Base-by-base conservation (phyloP, 2,888 invertebrate species). In the Koerneria pararmatus region DNA sequence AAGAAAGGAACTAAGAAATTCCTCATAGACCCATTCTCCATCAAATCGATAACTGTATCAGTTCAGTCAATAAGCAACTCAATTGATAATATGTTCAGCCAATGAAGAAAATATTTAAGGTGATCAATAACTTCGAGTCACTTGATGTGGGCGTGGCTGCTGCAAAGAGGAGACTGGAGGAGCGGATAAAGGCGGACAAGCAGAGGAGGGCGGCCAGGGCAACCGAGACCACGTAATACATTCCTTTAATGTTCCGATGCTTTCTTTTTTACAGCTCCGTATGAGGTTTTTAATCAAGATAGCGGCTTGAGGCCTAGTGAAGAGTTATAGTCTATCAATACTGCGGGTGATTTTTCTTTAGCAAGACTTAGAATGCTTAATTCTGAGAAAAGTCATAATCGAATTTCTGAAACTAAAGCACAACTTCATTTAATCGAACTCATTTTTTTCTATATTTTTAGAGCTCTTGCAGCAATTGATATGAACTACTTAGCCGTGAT, bases 141-240 rank as follows among this genome's bases (percentile, higher is more conserved):
- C 56, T 64, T 15, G 64, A 64, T 24, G 46, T 56, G 8, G 46
- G 41, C 27, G 64, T 64, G 29, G 24, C 41, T 15, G 64, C 54
- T 8, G 64, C 64, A 0, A 22, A n/a, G 24, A 37, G 64, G n/a
- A 34, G 37, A n/a, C 46, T 64, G 4, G 64, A 64, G 56, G 64
- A 37, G 29, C 27, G 56, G 3, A n/a, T 41, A 4, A 19, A 6
- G n/a, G 49, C 49, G 3, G 64, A 64, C 11, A 64, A 56, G 27
- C 27, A 27, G 11, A 56, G 54, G n/a, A 37, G 64, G 11, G 54
- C 37, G 1, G 64, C 54, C n/a, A 29, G 64, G 3, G 56, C 37
- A 1, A 32, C 37, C 0, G 41, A 56, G n/a, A n/a, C n/a, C n/a
- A n/a, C n/a, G n/a, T n/a, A n/a, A n/a, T n/a, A n/a, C n/a, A n/a